Evolutionary conservation across 2,888 invertebrate genomes (phyloP), one percentile per base, ranked within the genome.

Genomic region (Ochropacha duplaris): DNA sequence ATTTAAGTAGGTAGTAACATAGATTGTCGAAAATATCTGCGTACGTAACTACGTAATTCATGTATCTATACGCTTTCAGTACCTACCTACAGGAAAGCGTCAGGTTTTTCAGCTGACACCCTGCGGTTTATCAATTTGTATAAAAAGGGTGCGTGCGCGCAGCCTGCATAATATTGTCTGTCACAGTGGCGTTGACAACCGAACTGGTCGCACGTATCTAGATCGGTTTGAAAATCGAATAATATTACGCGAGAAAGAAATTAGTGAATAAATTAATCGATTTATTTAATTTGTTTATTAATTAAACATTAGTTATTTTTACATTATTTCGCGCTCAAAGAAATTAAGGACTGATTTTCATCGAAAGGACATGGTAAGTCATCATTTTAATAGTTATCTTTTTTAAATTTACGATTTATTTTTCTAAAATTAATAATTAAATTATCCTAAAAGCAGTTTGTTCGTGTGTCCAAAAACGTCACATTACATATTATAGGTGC

Each of bases 61-160:
- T n/a, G n/a, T n/a, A n/a, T n/a, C n/a, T n/a, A n/a, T n/a, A 36
- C 9, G n/a, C 9, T 36, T 31, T n/a, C 36, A 36, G 36, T 36
- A 36, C n/a, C 36, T 36, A 36, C n/a, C 36, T 36, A 36, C 51
- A 5, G 26, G 16, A 26, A 67, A 67, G 68, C 64, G 57, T 50
- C 14, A 54, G 22, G 55, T 19, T 57, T 28, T 54, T 22, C 39
- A 36, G 22, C 4, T 1, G 12, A n/a, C 12, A 50, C 26, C n/a
- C 36, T 44, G 36, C 22, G 22, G 49, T 54, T 52, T 39, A 54
- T 44, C 55, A 52, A 50, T 49, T 22, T 54, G 64, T 71, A 71
- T 71, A 71, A 56, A 71, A 72, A 60, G 62, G 34, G 14, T 61
- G 64, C 62, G 60, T 59, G 16, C 39, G 63, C 65, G 64, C 64